Evolutionary conservation across 2,797 vertebrate genomes (phyloP).

Genomic region (Uromys caudimaculatus): DNA sequence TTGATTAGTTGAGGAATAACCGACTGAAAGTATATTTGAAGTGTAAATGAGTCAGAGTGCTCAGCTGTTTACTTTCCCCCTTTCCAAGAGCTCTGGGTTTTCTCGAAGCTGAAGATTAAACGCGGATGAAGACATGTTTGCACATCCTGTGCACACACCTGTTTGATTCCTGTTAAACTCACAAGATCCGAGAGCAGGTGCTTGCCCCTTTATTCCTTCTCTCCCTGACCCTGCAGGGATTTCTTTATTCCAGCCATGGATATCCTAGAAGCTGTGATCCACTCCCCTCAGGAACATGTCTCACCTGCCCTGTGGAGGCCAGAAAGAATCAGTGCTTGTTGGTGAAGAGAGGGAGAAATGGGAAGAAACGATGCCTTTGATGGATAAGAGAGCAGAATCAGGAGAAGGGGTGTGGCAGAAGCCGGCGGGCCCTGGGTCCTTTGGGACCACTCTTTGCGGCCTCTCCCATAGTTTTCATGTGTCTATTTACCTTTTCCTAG

Average conservation of each 20-base stretch:
- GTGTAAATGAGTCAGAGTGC: slow-evolving; percentile 90
- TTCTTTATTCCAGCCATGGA: background rate
- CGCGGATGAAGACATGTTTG: slow-evolving; percentile 77
- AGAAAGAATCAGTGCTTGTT: slow-evolving; percentile 7
- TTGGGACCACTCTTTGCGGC: background rate
- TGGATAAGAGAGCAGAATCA: background rate
- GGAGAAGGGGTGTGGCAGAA: background rate
- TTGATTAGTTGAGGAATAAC: slow-evolving; percentile 92
- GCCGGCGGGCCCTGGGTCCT: background rate
- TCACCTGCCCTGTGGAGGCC: background rate
- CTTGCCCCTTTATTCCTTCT: background rate
- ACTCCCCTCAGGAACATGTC: background rate
- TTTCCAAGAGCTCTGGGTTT: slow-evolving; percentile 85
- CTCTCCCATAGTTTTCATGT: background rate
- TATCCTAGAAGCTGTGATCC: background rate
- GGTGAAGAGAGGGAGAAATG: background rate
- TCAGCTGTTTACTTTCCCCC: slow-evolving; percentile 89
- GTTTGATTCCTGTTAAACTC: slow-evolving; percentile 75
- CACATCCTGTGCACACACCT: slow-evolving; percentile 78
- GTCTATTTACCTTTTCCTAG: background rate
- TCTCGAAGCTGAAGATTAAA: slow-evolving; percentile 87
- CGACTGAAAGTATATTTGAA: slow-evolving; percentile 91
- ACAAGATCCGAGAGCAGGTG: background rate
- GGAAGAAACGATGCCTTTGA: background rate
- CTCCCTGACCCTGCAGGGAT: background rate